Base-by-base conservation (phyloP, 2,113 vertebrate genomes). In the Pipa parva region DNA sequence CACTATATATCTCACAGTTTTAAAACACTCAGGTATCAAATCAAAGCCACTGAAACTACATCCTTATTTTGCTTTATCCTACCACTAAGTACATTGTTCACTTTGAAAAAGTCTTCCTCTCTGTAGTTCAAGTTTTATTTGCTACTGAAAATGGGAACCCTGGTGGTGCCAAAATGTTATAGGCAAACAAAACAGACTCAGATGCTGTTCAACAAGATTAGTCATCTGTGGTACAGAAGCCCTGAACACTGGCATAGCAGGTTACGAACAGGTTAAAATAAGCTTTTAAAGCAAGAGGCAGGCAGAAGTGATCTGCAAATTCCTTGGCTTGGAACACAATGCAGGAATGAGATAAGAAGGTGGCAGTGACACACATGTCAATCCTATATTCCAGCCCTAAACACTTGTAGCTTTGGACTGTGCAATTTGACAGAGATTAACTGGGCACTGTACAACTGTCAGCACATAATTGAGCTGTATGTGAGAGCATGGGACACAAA, bases 381-480 rank as follows among this genome's bases (percentile, higher is more conserved):
- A 59, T 39, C 56, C 24, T 27, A 11, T 29, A 58, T 58, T 2
- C 17, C 7, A 36, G 17, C 13, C 39, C 8, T 10, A n/a, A 22
- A 54, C 26, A 31, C 63, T 66, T 27, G 17, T 18, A 21, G 46
- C 28, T n/a, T 20, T 50, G 21, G 39, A 37, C 29, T n/a, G 51
- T 52, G 33, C 13, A 26, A 52, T 29, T 24, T 61, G 57, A 48
- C 45, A 39, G 10, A 27, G n/a, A 21, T 5, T 13, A 26, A 20
- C 54, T 24, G 64, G 63, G 11, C 52, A 48, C 37, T 46, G 26
- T 18, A 29, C 39, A 33, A 15, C 54, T 59, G 63, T 59, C 55
- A 68, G 2, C 57, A 29, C 46, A 29, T 45, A 51, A 51, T 52
- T 54, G 66, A 61, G 57, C 33, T 31, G 58, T 25, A 46, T 29